A percentile compares a stretch with the other conserved stretches of the same genome.
phyloP scores from a whole-genome alignment of 92 coral and sea anemone genomes.

The Zoanthus gigantus region DNA sequence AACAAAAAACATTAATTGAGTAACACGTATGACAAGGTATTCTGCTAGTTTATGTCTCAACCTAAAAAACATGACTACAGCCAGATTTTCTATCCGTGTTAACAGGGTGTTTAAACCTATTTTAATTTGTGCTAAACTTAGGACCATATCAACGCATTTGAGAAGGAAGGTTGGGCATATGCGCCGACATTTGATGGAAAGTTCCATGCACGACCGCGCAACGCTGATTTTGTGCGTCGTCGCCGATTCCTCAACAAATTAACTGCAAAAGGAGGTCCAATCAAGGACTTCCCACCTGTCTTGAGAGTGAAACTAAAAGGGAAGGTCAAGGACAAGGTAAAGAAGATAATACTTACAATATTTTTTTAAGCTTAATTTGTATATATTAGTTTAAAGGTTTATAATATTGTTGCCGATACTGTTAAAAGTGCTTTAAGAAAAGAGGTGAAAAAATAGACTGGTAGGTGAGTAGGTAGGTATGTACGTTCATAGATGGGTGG shows the following conservation, averaged over 20 bases:
- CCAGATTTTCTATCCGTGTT: too few relatives aligned
- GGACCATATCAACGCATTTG: conserved; percentile 85
- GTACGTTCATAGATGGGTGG: not conserved
- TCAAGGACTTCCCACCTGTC: conserved; percentile 80
- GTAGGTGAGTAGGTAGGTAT: too few relatives aligned
- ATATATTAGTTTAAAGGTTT: not conserved
- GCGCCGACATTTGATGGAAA: conserved; percentile 89
- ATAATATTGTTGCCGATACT: too few relatives aligned
- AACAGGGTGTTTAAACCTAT: too few relatives aligned
- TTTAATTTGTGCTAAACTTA: not conserved
- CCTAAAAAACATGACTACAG: too few relatives aligned
- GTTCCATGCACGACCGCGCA: conserved; percentile 89
- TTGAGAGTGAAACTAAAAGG: conserved; percentile 85
- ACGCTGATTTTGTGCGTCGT: conserved; percentile 94
- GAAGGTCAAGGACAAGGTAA: conserved; percentile 66
- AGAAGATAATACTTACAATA: not conserved
- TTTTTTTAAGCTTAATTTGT: not conserved
- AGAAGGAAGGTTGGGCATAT: conserved; percentile 96
- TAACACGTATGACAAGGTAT: too few relatives aligned
- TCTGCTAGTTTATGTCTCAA: too few relatives aligned
- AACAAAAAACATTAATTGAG: too few relatives aligned
- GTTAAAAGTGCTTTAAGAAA: too few relatives aligned
- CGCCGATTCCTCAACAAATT: conserved; percentile 91
- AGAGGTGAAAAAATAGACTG: too few relatives aligned
- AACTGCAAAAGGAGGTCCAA: conserved; percentile 60